Evolutionary conservation across 2,888 invertebrate species (phyloP).

Genomic region (Emmelina monodactyla): DNA sequence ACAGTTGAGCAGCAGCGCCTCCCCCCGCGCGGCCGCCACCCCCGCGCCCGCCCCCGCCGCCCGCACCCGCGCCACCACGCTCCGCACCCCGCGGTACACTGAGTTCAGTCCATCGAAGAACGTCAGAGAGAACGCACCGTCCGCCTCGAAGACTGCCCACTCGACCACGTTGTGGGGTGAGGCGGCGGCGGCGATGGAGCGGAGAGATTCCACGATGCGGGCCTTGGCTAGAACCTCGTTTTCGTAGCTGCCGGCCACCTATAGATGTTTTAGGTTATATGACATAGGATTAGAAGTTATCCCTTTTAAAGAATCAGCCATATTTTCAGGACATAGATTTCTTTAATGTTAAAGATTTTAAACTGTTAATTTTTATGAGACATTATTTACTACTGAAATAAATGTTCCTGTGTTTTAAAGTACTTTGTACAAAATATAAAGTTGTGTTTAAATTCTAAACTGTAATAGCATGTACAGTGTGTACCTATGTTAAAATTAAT

Average conservation of each 20-base stretch:
- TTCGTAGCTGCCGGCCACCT: conserved; percentile 76
- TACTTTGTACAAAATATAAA: no score
- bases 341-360: no score
- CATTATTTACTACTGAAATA: no score
- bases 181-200: conserved; percentile 53
- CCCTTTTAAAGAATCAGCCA: no score
- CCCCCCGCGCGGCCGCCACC: conserved; percentile 37
- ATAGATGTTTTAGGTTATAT: conserved; percentile 3
- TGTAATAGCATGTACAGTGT: no score
- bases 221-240: conserved; percentile 78
- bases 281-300: no score
- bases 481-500: no score
- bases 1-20: conserved; percentile 83
- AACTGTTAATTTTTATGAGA: no score
- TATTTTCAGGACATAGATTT: no score
- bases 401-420: no score
- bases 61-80: conserved; percentile 71
- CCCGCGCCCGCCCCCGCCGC: conserved; percentile 41
- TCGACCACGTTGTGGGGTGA: conserved; percentile 65
- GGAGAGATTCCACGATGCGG: conserved; percentile 64
- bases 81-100: conserved; percentile 83
- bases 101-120: conserved; percentile 83
- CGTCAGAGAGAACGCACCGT: conserved; percentile 78
- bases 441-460: no score
- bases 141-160: conserved; percentile 72